These are phyloP conservation scores for Pachyuromys duprasi DNA, from an alignment of 2,797 vertebrate species.

Conservation along the genomic window DNA sequence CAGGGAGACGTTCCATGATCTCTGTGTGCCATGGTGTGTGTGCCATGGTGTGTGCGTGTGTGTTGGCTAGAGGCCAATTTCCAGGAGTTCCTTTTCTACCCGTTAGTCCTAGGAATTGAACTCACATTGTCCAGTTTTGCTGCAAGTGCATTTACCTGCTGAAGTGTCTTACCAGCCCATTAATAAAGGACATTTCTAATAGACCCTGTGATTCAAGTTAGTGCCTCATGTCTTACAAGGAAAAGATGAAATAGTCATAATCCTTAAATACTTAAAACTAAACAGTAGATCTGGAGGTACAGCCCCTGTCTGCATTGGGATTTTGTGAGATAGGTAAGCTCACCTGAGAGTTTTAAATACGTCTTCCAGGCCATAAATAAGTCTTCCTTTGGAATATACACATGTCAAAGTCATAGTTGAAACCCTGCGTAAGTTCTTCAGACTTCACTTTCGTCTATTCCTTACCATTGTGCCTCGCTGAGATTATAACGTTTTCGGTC, in stretches of 20 bases:
- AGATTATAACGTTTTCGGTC: slow-evolving; percentile 61
- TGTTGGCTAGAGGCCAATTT: background rate
- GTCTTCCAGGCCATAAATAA: background rate
- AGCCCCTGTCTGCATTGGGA: background rate
- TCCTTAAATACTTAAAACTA: background rate
- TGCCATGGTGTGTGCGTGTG: too few relatives aligned
- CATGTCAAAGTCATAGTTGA: background rate
- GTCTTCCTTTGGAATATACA: background rate
- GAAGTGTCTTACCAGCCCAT: background rate
- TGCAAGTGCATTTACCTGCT: background rate
- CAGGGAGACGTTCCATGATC: too few relatives aligned
- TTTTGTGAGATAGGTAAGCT: background rate
- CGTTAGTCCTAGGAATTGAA: background rate
- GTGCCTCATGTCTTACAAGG: background rate
- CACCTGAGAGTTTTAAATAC: background rate
- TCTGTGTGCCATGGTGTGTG: background rate
- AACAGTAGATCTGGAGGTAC: background rate
- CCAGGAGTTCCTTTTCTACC: background rate
- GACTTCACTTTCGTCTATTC: slow-evolving; percentile 72
- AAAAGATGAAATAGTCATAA: background rate
- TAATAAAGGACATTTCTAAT: background rate
- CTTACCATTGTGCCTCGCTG: slow-evolving; percentile 38
- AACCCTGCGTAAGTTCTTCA: background rate
- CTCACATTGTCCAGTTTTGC: background rate
- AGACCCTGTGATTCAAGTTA: background rate